These are phyloP conservation scores for Pantherophis guttatus DNA, from an alignment of 2,113 vertebrate species.

Conservation along the genomic window DNA sequence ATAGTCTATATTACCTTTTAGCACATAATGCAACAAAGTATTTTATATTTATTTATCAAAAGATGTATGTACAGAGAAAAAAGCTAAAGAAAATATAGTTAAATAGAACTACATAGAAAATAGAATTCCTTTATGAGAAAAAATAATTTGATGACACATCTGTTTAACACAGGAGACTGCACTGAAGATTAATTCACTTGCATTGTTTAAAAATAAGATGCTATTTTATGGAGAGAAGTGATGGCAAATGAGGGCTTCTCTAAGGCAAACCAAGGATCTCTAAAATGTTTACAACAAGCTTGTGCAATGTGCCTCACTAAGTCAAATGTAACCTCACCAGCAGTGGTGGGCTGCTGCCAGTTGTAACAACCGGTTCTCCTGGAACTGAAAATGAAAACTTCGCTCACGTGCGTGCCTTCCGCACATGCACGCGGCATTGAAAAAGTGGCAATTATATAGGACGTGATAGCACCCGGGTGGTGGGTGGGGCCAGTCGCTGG, in stretches of 20 bases:
- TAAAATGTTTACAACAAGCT: not conserved
- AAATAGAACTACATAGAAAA: not conserved
- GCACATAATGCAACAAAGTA: constrained; percentile 52
- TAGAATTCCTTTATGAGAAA: constrained; percentile 15
- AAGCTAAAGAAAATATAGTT: constrained; percentile 16
- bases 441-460: too few relatives aligned
- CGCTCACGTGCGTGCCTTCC: too few relatives aligned
- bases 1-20: constrained; percentile 42
- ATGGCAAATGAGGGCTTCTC: constrained; percentile 28
- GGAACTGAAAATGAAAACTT: too few relatives aligned
- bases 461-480: too few relatives aligned
- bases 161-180: constrained; percentile 38
- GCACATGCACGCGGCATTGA: too few relatives aligned
- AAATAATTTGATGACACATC: constrained; percentile 45
- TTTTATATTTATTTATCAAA: constrained; percentile 51
- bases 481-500: too few relatives aligned
- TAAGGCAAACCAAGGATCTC: constrained; percentile 34
- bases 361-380: too few relatives aligned
- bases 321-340: not conserved
- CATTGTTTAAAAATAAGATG: not conserved
- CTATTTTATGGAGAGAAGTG: constrained; percentile 35
- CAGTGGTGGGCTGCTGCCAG: not conserved
- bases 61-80: constrained; percentile 41
- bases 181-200: constrained; percentile 23
- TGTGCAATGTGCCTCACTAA: not conserved